A percentile compares a stretch with the other conserved stretches of the same genome.
phyloP scores from a whole-genome alignment of 1,140 invertebrate species.

The Scaptomyza pallida region DNA sequence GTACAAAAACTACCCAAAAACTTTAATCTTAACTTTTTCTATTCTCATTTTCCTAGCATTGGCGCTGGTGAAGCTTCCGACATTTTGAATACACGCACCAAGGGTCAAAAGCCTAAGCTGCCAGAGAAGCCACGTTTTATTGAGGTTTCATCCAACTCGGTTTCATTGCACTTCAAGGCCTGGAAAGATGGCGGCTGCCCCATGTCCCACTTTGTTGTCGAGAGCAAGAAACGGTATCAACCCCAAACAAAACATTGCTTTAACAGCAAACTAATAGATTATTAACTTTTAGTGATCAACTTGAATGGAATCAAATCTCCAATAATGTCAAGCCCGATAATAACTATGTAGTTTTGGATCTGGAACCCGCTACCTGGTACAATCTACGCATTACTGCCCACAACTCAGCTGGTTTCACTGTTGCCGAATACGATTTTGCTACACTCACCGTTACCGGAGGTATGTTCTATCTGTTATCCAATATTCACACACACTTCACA shows the following conservation, averaged over 20 bases:
- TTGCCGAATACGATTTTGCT: conserved; percentile 97
- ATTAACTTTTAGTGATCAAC: conserved; percentile 86
- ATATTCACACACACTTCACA: conserved; percentile 57
- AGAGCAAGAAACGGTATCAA: conserved; percentile 95
- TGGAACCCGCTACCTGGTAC: conserved; percentile 97
- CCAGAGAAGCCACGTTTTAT: conserved; percentile 95
- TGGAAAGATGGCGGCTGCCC: conserved; percentile 98
- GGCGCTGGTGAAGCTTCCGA: conserved; percentile 94
- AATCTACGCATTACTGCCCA: conserved; percentile 95
- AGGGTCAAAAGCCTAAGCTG: conserved; percentile 94
- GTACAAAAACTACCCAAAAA: fast-evolving
- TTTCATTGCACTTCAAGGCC: conserved; percentile 94
- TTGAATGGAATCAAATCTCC: conserved; percentile 96
- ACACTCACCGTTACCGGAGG: conserved; percentile 97
- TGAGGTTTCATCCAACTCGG: conserved; percentile 95
- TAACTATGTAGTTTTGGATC: conserved; percentile 95
- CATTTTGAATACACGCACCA: conserved; percentile 93
- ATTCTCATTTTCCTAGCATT: conserved; percentile 87
- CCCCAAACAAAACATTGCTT: neutral
- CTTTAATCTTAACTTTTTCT: neutral
- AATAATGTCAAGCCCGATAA: conserved; percentile 96
- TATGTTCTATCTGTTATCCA: conserved; percentile 85
- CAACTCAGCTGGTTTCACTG: conserved; percentile 97
- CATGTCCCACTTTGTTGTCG: conserved; percentile 97
- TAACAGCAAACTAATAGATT: neutral